Percentiles rank a stretch among this genome's conserved stretches.
Evolutionary conservation across 2,113 vertebrate genomes (phyloP).

Genomic region (Mustela nigripes): DNA sequence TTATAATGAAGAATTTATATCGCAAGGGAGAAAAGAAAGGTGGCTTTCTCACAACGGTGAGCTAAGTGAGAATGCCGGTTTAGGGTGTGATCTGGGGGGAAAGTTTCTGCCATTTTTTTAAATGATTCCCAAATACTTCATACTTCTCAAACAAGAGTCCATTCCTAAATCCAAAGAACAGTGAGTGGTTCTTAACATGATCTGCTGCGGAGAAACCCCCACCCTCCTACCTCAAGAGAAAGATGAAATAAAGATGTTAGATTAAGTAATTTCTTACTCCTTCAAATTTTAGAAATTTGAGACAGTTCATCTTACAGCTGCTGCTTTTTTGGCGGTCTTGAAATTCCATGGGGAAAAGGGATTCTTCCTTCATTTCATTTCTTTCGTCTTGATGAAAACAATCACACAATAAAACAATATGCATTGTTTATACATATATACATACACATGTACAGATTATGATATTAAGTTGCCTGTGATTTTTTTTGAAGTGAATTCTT

Average conservation of each 20-base stretch:
- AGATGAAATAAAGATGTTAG: neutral
- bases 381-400: neutral
- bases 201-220: neutral
- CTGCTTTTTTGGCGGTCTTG: neutral
- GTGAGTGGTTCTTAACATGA: neutral
- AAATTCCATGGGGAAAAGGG: neutral
- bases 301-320: neutral
- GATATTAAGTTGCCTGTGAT: neutral
- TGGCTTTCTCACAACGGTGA: neutral
- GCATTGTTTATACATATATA: neutral
- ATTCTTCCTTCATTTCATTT: neutral
- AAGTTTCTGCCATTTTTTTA: neutral
- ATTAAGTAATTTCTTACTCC: neutral
- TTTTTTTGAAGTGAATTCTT: neutral
- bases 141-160: neutral
- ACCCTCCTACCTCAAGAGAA: neutral
- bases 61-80: neutral
- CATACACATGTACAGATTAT: neutral
- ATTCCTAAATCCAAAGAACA: neutral
- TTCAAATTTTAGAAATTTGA: conserved; percentile 31
- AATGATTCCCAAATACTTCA: conserved; percentile 12
- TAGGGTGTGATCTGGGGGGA: neutral
- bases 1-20: neutral
- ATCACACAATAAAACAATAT: neutral
- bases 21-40: neutral